Percentiles rank a stretch among this genome's conserved stretches.
Conservation (phyloP, 2,113 vertebrate species). For the Microcebus lehilahytsara region DNA sequence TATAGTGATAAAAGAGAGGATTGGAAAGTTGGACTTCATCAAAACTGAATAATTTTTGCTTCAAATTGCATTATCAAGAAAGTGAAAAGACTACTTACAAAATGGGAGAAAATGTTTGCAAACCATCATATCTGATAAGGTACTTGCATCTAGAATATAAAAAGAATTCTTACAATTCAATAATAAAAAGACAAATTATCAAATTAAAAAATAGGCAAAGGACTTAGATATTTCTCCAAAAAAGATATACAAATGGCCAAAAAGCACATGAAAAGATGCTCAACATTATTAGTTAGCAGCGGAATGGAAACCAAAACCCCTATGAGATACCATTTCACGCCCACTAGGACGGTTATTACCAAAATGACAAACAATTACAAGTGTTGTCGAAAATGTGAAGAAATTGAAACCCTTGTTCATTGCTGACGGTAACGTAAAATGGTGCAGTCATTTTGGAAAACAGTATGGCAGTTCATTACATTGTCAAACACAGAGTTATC, state of each 20-base stretch:
- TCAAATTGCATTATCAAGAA: neutral
- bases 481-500: neutral
- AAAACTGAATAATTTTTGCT: neutral
- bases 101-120: no score
- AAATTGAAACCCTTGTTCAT: neutral
- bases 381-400: neutral
- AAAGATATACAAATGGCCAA: no score
- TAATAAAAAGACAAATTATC: no score
- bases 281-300: neutral
- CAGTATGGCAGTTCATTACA: neutral
- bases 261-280: no score
- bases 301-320: neutral
- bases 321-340: neutral
- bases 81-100: neutral
- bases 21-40: neutral
- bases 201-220: no score
- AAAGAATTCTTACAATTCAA: no score
- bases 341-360: neutral
- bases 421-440: neutral
- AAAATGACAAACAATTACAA: neutral
- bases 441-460: neutral
- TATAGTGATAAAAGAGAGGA: neutral
- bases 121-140: no score
- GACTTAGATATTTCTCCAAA: no score
- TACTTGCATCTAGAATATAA: no score